Conservation (phyloP, 2,113 vertebrate species). For the Psammodynastes pulverulentus region DNA sequence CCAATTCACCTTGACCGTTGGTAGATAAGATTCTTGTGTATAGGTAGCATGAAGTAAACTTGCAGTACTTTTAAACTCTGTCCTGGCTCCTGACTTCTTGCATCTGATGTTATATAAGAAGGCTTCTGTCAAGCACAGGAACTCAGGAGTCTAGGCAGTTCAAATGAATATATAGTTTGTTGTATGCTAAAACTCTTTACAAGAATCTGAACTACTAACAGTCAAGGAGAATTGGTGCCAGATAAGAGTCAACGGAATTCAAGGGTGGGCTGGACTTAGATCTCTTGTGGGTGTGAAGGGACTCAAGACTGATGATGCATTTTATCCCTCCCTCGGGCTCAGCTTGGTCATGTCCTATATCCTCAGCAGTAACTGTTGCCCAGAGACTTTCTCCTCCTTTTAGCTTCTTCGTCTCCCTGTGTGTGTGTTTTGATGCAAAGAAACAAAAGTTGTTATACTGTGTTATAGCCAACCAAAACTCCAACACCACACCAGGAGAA, state of each 20-base stretch:
- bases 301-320: neutral
- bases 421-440: neutral
- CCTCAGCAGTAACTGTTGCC: conserved; percentile 34
- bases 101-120: neutral
- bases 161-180: neutral
- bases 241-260: neutral
- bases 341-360: neutral
- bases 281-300: neutral
- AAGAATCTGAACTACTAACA: neutral
- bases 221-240: neutral
- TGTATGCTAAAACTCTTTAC: neutral
- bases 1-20: neutral
- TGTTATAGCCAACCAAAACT: conserved; percentile 38
- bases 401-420: conserved; percentile 4
- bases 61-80: neutral
- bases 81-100: neutral
- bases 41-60: neutral
- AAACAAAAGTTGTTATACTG: neutral
- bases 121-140: neutral
- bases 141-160: neutral
- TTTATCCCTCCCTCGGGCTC: neutral
- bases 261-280: neutral
- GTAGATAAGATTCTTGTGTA: neutral
- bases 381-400: conserved; percentile 52
- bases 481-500: conserved; percentile 1